phyloP scores from a whole-genome alignment of 2,113 vertebrate genomes.

The Sphyrna mokarran region DNA sequence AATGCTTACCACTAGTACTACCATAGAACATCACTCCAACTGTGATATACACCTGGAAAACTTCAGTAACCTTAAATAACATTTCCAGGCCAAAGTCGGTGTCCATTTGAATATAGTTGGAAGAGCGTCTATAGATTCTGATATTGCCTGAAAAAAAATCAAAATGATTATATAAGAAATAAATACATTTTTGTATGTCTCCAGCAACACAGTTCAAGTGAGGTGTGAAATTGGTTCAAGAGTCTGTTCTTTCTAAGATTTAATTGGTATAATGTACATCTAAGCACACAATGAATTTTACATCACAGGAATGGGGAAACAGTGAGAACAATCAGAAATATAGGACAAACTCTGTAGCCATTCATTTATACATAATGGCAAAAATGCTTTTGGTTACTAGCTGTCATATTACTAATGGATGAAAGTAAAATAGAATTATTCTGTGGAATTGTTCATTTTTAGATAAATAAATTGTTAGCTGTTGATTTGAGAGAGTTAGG shows the following conservation, averaged over 20 bases:
- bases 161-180: background rate
- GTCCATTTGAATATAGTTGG: conserved; percentile 57
- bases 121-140: conserved; percentile 61
- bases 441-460: too few species aligned
- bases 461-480: too few species aligned
- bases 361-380: background rate
- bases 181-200: background rate
- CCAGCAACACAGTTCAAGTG: background rate
- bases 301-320: background rate
- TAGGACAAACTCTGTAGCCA: background rate
- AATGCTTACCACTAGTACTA: conserved; percentile 56
- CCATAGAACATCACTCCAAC: conserved; percentile 53
- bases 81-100: conserved; percentile 59
- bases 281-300: background rate
- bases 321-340: background rate
- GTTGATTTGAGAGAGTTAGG: too few species aligned
- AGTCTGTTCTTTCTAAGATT: background rate
- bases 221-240: background rate
- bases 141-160: conserved; percentile 54
- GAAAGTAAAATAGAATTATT: background rate
- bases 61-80: conserved; percentile 49
- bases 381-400: background rate
- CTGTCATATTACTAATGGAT: background rate
- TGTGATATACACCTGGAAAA: conserved; percentile 57
- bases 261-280: too few species aligned